phyloP scores from a whole-genome alignment of 2,113 vertebrate genomes.

The Salminus brasiliensis region DNA sequence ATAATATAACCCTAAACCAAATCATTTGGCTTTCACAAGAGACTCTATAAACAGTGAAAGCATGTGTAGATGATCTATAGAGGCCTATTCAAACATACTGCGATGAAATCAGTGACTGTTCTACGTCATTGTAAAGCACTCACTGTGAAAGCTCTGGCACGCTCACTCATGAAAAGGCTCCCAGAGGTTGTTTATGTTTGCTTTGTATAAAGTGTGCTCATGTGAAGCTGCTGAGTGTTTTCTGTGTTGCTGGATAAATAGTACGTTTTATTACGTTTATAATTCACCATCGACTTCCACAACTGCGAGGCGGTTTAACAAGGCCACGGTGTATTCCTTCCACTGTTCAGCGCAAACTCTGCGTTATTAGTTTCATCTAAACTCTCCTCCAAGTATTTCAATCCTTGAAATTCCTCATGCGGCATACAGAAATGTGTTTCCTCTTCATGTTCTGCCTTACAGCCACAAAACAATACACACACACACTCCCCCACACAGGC shows the following conservation, averaged over 20 bases:
- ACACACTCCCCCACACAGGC: constrained; percentile 34
- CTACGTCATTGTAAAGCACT: neutral
- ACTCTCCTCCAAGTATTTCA: constrained; percentile 60
- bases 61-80: too few species aligned
- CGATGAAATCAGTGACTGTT: too few species aligned
- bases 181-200: neutral
- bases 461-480: constrained; percentile 19
- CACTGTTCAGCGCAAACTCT: neutral
- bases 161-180: neutral
- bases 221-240: neutral
- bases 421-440: constrained; percentile 64
- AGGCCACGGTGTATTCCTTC: constrained; percentile 34
- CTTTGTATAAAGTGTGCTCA: neutral
- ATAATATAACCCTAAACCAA: too few species aligned
- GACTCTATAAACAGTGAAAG: too few species aligned
- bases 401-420: constrained; percentile 66
- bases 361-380: constrained; percentile 30
- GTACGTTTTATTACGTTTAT: constrained; percentile 27
- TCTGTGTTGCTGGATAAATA: constrained; percentile 38
- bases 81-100: neutral
- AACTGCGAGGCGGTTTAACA: constrained; percentile 14
- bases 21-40: too few species aligned
- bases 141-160: neutral
- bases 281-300: constrained; percentile 19
- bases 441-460: constrained; percentile 55